phyloP scores from a whole-genome alignment of 2,888 invertebrate species.

The Phengaris arion region DNA sequence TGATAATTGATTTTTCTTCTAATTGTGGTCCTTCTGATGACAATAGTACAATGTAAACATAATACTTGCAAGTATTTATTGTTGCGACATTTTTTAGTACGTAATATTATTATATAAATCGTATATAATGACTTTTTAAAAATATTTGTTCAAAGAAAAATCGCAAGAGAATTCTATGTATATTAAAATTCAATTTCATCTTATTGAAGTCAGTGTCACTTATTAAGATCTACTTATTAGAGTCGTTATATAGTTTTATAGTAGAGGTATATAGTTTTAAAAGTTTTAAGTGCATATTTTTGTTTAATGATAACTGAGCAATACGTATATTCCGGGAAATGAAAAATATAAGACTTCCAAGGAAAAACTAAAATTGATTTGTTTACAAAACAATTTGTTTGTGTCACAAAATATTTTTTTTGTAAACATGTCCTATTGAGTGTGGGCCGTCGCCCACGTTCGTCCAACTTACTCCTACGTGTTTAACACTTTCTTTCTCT shows the following conservation, averaged over 20 bases:
- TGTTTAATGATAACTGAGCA: no score
- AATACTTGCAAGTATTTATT: not conserved
- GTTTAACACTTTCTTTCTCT: not conserved
- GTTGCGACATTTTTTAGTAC: not conserved
- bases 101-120: not conserved
- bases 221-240: no score
- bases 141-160: not conserved
- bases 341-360: not conserved
- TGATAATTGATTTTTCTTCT: not conserved
- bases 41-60: not conserved
- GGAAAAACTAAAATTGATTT: not conserved
- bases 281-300: no score
- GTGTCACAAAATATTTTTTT: not conserved
- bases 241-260: no score
- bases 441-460: not conserved
- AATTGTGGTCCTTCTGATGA: not conserved
- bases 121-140: not conserved
- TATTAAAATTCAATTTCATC: no score
- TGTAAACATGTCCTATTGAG: not conserved
- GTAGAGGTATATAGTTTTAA: no score
- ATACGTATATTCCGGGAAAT: not conserved
- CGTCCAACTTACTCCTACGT: not conserved
- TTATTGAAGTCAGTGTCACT: not conserved
- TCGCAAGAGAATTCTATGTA: not conserved
- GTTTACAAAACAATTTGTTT: not conserved